phyloP scores from a whole-genome alignment of 2,888 invertebrate genomes.

The Strigamia crassipes region DNA sequence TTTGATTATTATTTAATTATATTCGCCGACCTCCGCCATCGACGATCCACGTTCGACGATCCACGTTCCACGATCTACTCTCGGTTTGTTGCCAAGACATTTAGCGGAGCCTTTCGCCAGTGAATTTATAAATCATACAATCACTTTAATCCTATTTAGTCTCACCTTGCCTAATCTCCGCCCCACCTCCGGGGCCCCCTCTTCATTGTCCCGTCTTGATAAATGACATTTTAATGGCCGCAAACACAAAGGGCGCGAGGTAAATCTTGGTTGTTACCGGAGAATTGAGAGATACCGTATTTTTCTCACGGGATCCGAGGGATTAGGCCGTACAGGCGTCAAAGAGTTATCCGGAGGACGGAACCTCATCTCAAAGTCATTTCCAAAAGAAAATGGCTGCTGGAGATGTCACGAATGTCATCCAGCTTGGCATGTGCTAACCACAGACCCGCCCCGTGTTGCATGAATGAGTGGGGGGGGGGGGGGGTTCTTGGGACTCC shows the following conservation, averaged over 20 bases:
- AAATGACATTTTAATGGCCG: constrained; percentile 1
- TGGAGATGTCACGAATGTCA: neutral
- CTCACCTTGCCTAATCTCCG: constrained; percentile 5
- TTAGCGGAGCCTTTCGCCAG: too few relatives aligned
- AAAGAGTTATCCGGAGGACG: neutral
- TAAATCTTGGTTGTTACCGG: neutral
- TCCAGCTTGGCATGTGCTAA: constrained; percentile 7
- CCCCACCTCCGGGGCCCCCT: neutral
- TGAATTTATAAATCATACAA: neutral
- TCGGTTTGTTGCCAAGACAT: too few relatives aligned
- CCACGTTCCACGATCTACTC: too few relatives aligned
- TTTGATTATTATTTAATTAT: too few relatives aligned
- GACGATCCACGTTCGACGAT: too few relatives aligned
- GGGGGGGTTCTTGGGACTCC: too few relatives aligned
- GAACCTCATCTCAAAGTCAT: constrained; percentile 30
- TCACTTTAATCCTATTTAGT: neutral
- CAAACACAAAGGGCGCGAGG: neutral
- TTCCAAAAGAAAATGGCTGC: neutral
- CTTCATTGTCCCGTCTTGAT: neutral
- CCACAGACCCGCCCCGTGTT: neutral
- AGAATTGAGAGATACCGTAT: neutral
- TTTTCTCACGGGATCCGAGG: neutral
- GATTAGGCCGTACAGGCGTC: neutral
- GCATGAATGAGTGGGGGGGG: constrained; percentile 14
- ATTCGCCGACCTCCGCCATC: too few relatives aligned